A percentile compares a stretch with the other conserved stretches of the same genome.
Evolutionary conservation across 1,140 invertebrate species (phyloP).

Genomic region (Drosophila pseudoananassae): DNA sequence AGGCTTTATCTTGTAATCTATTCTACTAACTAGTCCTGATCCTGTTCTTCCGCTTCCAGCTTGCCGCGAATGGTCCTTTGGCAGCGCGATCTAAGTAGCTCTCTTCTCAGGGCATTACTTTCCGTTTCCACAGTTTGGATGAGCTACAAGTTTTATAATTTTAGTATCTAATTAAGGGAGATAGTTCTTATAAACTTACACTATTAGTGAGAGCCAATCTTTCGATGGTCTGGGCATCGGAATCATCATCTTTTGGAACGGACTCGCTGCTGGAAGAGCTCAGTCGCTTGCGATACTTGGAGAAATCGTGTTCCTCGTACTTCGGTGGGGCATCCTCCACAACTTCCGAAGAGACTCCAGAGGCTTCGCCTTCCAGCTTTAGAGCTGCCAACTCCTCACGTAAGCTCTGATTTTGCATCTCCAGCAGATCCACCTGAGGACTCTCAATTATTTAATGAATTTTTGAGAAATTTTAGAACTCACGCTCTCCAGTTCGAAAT

Average conservation of each 20-base stretch:
- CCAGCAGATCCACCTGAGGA: slow-evolving; percentile 67
- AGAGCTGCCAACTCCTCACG: slow-evolving; percentile 58
- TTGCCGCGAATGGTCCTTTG: slow-evolving; percentile 52
- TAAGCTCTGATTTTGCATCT: slow-evolving; percentile 72
- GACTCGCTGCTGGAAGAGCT: slow-evolving; percentile 38
- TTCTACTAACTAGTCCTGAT: slow-evolving; percentile 1
- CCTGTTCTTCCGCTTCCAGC: slow-evolving; percentile 40
- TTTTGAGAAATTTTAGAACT: neutral
- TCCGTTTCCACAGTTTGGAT: slow-evolving; percentile 65
- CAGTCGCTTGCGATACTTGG: slow-evolving; percentile 2
- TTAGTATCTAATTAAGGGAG: neutral
- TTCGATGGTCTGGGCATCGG: slow-evolving; percentile 61
- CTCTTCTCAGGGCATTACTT: slow-evolving; percentile 63
- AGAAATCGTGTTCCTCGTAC: slow-evolving; percentile 31
- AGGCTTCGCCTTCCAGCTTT: slow-evolving; percentile 23
- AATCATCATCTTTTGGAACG: slow-evolving; percentile 44
- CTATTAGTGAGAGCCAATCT: slow-evolving; percentile 66
- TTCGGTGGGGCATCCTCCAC: slow-evolving; percentile 61
- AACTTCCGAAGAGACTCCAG: neutral
- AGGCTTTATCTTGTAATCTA: neutral
- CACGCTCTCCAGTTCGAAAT: slow-evolving; percentile 80
- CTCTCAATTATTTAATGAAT: neutral
- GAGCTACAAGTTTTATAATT: slow-evolving; percentile 30
- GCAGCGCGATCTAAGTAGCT: slow-evolving; percentile 66
- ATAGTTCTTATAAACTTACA: slow-evolving; percentile 39